Evolutionary conservation across 1,140 invertebrate species (phyloP), one percentile per base, ranked within the genome.

Genomic region (Charaxes varanes): DNA sequence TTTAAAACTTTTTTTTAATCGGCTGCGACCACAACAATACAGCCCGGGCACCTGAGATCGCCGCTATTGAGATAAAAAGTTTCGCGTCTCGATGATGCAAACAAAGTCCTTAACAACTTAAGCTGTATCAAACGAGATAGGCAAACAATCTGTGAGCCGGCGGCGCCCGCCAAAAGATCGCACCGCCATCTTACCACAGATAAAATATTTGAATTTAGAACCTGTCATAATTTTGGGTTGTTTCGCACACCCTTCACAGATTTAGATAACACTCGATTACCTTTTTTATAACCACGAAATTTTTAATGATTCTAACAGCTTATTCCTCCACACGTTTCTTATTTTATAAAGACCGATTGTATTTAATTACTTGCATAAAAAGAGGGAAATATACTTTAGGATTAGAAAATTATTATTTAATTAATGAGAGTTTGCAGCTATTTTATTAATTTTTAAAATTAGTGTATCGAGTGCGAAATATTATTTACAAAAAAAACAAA

Each of bases 91-190:
- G 46, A 45, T 55, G 46, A 35, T 62, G 48, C 58, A 73, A 74
- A 78, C 58, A 73, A 63, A 53, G 45, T 38, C 50, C 28, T 43
- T 57, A 59, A 61, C 55, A 63, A 55, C 44, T 41, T 59, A 68
- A 71, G 48, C 41, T 69, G 53, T 64, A 33, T 41, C 49, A 52
- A 62, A 68, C 45, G 59, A 54, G 24, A 26, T 46, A 64, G 26
- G 47, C 53, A 71, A 77, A 77, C 55, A 74, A 41, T 32, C 45
- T 58, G 27, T 46, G 16, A 23, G 19, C 62, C 60, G 64, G 41
- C 76, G 76, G 72, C 65, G 55, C 27, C 63, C 62, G 70, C 60
- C 72, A 74, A 79, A 74, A 65, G 70, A 38, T 65, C 27, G 46
- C 63, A 65, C 56, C 27, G 52, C 34, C 52, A 46, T 48, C 34